Evolutionary conservation across 2,113 vertebrate species (phyloP).

Genomic region (Collichthys lucidus): DNA sequence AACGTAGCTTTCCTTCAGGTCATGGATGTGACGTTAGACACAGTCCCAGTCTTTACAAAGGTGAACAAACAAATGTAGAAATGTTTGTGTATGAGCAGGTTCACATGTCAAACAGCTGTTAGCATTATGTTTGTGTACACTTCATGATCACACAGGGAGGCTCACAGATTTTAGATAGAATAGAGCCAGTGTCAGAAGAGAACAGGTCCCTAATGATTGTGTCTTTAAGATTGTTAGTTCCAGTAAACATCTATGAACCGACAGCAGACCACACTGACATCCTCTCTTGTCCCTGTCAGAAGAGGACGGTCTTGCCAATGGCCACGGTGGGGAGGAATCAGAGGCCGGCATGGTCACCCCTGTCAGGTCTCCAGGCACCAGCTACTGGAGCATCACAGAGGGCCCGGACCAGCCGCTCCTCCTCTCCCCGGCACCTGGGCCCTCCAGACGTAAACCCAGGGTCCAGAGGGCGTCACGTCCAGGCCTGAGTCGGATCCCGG

Average conservation of each 20-base stretch:
- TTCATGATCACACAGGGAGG: too few species aligned
- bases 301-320: slow-evolving; percentile 77
- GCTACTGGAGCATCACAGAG: slow-evolving; percentile 85
- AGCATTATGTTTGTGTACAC: neutral
- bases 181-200: neutral
- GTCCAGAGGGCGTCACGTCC: slow-evolving; percentile 88
- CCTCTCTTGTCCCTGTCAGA: slow-evolving; percentile 37
- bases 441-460: slow-evolving; percentile 81
- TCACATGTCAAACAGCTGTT: neutral
- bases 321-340: slow-evolving; percentile 66
- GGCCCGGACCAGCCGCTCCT: slow-evolving; percentile 79
- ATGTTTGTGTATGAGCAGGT: neutral
- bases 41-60: neutral
- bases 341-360: slow-evolving; percentile 48
- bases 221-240: neutral
- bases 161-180: neutral
- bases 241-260: neutral
- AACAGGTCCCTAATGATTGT: neutral
- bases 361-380: slow-evolving; percentile 81
- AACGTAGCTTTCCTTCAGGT: too few species aligned
- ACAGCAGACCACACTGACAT: neutral
- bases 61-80: neutral
- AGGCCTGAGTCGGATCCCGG: slow-evolving; percentile 89
- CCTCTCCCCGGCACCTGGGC: slow-evolving; percentile 77
- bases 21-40: too few species aligned